Conservation (phyloP, 2,797 vertebrate species). For the Crocidura indochinensis region DNA sequence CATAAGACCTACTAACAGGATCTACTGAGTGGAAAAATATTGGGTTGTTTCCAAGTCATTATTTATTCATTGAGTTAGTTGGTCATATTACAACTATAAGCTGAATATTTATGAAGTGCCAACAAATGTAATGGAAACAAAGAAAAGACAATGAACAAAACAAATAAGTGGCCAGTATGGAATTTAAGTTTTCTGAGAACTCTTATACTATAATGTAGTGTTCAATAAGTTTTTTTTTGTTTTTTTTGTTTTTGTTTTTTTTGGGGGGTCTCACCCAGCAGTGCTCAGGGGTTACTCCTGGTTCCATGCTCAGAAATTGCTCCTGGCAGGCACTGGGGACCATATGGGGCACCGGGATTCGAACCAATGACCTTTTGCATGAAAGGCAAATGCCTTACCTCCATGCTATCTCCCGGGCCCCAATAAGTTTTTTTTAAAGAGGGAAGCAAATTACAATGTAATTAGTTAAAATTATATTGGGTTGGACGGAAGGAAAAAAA, state of each 20-base stretch:
- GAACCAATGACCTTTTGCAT: too few species aligned
- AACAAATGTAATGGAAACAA: neutral
- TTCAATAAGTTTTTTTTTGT: neutral
- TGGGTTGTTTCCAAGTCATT: slow-evolving; percentile 1
- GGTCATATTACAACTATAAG: neutral
- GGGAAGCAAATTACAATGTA: slow-evolving; percentile 36
- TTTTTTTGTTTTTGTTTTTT: slow-evolving; percentile 1
- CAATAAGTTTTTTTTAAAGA: neutral
- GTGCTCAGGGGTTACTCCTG: too few species aligned
- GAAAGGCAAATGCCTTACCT: too few species aligned
- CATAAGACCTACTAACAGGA: neutral
- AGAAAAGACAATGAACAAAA: slow-evolving; percentile 50
- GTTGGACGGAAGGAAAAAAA: slow-evolving; percentile 5
- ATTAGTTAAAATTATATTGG: neutral
- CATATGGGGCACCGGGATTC: too few species aligned
- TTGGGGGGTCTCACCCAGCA: too few species aligned
- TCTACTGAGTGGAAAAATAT: neutral
- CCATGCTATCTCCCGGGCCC: too few species aligned
- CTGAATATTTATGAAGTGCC: slow-evolving; percentile 10
- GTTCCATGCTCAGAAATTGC: too few species aligned
- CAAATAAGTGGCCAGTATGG: neutral
- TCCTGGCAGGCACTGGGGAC: too few species aligned
- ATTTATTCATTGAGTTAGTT: neutral
- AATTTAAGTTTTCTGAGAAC: neutral
- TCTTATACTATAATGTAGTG: neutral